Conservation (phyloP, 2,888 invertebrate genomes). For the Camptogramma bilineatum region DNA sequence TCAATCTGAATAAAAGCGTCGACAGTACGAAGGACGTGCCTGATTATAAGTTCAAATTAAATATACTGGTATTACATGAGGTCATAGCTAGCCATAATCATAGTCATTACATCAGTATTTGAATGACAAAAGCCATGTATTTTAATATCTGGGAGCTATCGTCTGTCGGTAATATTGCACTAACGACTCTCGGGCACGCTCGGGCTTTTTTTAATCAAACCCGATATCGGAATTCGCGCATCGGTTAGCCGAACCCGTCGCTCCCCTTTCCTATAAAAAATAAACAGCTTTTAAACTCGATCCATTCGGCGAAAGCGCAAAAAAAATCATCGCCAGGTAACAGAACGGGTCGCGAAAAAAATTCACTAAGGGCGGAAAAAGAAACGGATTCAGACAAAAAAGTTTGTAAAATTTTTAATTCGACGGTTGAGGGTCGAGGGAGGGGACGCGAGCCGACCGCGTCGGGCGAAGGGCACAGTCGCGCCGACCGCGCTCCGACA, state of each 20-base stretch:
- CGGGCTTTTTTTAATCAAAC: conserved; percentile 62
- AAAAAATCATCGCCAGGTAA: conserved; percentile 83
- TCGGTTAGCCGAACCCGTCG: conserved; percentile 77
- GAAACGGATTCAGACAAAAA: conserved; percentile 83
- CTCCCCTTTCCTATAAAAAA: conserved; percentile 80
- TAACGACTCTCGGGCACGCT: conserved; percentile 55
- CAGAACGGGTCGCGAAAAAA: conserved; percentile 82
- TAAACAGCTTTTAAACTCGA: conserved; percentile 84
- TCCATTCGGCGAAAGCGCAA: conserved; percentile 69
- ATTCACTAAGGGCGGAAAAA: conserved; percentile 84
- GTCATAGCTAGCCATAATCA: too few species aligned
- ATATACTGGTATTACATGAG: too few species aligned
- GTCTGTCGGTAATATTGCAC: conserved; percentile 39
- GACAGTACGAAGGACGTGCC: background rate
- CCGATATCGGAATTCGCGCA: conserved; percentile 82
- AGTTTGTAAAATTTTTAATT: conserved; percentile 76
- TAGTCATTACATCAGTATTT: too few species aligned
- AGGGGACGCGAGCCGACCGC: conserved; percentile 40
- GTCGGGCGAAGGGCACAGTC: conserved; percentile 27
- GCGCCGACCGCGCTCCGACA: conserved; percentile 31
- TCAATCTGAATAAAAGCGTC: conserved; percentile 19
- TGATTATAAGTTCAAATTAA: background rate
- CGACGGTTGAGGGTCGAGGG: conserved; percentile 63
- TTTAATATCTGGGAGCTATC: background rate
- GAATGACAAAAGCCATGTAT: too few species aligned